Evolutionary conservation across 2,113 vertebrate genomes (phyloP), one percentile per base, ranked within the genome.

Genomic region (Campylorhamphus procurvoides): DNA sequence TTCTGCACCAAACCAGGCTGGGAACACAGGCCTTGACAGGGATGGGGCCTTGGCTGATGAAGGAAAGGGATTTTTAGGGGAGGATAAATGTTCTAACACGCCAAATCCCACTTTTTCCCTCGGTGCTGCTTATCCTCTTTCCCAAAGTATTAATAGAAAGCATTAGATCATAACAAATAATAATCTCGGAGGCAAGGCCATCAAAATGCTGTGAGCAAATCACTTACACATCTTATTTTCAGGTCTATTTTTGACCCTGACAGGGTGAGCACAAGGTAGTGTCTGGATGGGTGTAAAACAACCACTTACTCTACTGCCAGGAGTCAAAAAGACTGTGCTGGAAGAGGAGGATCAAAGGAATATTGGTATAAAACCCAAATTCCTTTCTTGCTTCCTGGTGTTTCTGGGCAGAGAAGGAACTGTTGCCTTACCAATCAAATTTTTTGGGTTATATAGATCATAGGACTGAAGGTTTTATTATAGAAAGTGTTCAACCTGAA

Each of bases 61-160:
- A 44, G 33, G 46, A 52, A 35, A 62, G 2, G 0, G 1, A 28
- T 12, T 69, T 94, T 89, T 64, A 91, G 55, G 73, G 46, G 91
- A 93, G 12, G 52, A 40, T 19, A 39, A 6, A 2, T 55, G 4
- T 12, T 58, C 42, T 40, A 59, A 67, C 73, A 94, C 77, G 79
- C 50, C n/a, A 33, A 64, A 69, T 37, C 63, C 37, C 31, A 53
- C 40, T 52, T 89, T 60, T 60, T 28, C n/a, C 69, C 66, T 33
- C 7, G 27, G 37, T 15, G 56, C 44, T 74, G 33, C 46, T 83
- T 53, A 76, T 80, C 67, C 25, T 81, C 72, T 91, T 75, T 74
- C 84, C 85, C 37, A 13, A 88, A 86, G 64, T 94, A 94, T 95
- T 96, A 95, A 91, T 92, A 96, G 90, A 95, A 93, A 79, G 37